phyloP scores from a whole-genome alignment of 2,113 vertebrate genomes.

The Haemorhous mexicanus region DNA sequence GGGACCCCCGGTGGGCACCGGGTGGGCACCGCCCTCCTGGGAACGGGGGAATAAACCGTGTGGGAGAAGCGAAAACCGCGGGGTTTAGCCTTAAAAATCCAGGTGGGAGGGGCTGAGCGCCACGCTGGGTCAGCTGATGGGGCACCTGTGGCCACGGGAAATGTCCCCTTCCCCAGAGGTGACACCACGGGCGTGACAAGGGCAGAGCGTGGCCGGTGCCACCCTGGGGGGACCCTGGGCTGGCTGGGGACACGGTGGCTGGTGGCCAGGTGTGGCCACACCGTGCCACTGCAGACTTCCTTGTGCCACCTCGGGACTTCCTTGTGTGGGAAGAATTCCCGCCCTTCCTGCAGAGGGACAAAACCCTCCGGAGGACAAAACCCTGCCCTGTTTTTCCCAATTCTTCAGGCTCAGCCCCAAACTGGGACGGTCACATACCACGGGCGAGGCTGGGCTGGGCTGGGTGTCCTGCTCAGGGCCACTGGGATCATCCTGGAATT shows the following conservation, averaged over 20 bases:
- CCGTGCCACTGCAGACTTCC: accelerated
- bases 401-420: neutral
- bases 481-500: accelerated
- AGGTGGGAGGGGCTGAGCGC: neutral
- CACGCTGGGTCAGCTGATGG: accelerated
- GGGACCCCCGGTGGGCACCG: neutral
- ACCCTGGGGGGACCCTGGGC: accelerated
- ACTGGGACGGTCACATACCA: neutral
- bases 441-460: neutral
- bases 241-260: neutral
- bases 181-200: accelerated
- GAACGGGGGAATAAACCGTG: accelerated
- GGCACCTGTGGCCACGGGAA: accelerated
- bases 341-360: neutral
- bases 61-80: accelerated
- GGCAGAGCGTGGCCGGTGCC: neutral
- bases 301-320: neutral
- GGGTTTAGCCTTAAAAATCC: neutral
- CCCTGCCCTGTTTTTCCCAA: neutral
- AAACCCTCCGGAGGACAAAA: neutral
- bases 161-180: accelerated
- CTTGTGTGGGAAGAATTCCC: accelerated
- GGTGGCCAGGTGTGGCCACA: accelerated
- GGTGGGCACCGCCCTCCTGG: neutral
- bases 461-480: neutral